Evolutionary conservation across 2,113 vertebrate species (phyloP).

Genomic region (Bos javanicus): DNA sequence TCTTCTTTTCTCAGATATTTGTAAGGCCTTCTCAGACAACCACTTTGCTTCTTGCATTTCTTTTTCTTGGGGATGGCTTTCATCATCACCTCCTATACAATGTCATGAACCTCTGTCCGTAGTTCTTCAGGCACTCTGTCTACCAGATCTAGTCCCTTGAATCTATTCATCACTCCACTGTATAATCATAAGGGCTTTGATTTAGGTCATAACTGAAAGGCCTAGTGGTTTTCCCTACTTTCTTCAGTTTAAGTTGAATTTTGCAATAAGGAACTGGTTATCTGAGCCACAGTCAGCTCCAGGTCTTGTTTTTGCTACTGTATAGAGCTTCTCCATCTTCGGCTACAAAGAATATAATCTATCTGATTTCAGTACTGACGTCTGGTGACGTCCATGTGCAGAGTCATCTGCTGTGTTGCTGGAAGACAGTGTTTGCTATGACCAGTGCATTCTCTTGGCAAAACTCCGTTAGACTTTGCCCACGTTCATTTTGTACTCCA

Average conservation of each 20-base stretch:
- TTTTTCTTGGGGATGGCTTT: not conserved
- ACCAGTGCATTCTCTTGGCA: not conserved
- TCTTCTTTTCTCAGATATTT: not conserved
- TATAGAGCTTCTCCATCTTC: not conserved
- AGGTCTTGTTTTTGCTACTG: not conserved
- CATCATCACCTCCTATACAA: not conserved
- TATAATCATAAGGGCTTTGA: not conserved
- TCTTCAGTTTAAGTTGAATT: not conserved
- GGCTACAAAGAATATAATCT: not conserved
- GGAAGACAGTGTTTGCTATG: not conserved
- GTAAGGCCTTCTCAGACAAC: not conserved
- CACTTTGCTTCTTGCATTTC: not conserved
- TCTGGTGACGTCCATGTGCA: not conserved
- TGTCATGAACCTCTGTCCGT: not conserved
- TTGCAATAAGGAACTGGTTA: not conserved
- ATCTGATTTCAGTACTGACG: not conserved
- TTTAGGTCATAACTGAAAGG: not conserved
- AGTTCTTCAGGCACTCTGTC: not conserved
- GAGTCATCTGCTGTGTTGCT: not conserved
- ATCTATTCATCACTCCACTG: not conserved
- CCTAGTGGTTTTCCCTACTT: not conserved
- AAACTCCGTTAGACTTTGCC: not conserved
- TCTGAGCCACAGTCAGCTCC: not conserved
- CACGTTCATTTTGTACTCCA: not conserved
- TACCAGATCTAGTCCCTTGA: not conserved